Percentiles rank a stretch among this genome's conserved stretches.
phyloP scores from a whole-genome alignment of 2,888 invertebrate species.

The Drosophila paracracens region DNA sequence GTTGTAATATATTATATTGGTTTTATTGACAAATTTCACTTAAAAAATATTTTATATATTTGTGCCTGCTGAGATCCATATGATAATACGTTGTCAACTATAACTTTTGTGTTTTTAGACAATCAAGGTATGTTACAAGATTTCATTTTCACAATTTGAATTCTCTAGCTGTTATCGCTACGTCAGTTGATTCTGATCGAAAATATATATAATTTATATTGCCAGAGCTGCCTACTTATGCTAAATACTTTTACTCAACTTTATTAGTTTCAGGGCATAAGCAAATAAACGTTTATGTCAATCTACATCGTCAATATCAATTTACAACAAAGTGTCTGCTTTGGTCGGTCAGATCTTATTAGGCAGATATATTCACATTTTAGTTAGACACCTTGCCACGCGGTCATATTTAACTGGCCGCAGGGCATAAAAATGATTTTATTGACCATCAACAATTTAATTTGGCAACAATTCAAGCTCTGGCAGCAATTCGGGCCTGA shows the following conservation, averaged over 20 bases:
- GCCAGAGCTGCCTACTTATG: not conserved
- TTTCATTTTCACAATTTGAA: not conserved
- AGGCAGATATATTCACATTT: not conserved
- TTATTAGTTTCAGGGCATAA: not conserved
- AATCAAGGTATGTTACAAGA: not conserved
- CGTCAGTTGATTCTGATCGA: not conserved
- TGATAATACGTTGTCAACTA: not conserved
- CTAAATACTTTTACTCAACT: not conserved
- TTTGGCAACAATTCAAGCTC: conserved; percentile 35
- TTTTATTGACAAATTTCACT: not conserved
- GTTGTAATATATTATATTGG: not conserved
- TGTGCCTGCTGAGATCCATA: not conserved
- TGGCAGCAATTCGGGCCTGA: conserved; percentile 27
- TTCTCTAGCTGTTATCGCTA: not conserved
- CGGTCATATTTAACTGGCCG: not conserved
- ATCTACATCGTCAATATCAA: not conserved
- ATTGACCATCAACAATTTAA: conserved; percentile 63
- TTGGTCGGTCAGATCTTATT: not conserved
- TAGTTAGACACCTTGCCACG: not conserved
- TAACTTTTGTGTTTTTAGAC: not conserved
- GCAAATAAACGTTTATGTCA: not conserved
- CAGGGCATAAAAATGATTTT: conserved; percentile 35
- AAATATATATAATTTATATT: not conserved
- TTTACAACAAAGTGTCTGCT: not conserved
- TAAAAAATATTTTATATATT: not conserved